phyloP scores from a whole-genome alignment of 64 coral and sea anemone species.

The Dendronephthya gigantea region DNA sequence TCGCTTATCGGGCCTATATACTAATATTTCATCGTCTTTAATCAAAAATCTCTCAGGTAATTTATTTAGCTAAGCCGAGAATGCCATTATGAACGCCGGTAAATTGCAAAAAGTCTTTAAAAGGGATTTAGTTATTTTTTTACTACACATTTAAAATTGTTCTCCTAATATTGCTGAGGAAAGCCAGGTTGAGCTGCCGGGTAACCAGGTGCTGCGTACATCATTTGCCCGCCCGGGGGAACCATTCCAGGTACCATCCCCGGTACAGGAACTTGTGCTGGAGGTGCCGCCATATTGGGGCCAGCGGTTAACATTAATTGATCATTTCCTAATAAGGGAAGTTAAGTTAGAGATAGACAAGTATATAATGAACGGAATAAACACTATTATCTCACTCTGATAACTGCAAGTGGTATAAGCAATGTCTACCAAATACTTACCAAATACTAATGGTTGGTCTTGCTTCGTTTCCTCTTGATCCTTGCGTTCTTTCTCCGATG shows the following conservation, averaged over 20 bases:
- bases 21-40: background rate
- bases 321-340: constrained; percentile 1
- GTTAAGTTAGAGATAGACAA: background rate
- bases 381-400: background rate
- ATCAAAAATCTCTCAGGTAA: background rate
- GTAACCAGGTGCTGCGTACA: background rate
- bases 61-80: too few species aligned
- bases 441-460: constrained; percentile 93
- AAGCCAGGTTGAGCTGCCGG: background rate
- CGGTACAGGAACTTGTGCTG: background rate
- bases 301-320: constrained; percentile 11
- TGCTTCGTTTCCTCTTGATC: constrained; percentile 98
- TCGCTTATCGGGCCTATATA: background rate
- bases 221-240: background rate
- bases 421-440: constrained; percentile 34
- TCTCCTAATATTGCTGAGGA: background rate
- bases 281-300: background rate
- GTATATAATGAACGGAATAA: background rate
- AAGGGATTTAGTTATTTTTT: background rate
- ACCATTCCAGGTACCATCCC: constrained; percentile 7
- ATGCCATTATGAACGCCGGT: background rate
- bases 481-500: constrained; percentile 89
- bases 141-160: constrained; percentile 6
- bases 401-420: too few species aligned
- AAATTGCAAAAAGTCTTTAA: background rate